These are phyloP conservation scores for Porites evermanni DNA, from an alignment of 92 coral and sea anemone species.

Conservation along the genomic window DNA sequence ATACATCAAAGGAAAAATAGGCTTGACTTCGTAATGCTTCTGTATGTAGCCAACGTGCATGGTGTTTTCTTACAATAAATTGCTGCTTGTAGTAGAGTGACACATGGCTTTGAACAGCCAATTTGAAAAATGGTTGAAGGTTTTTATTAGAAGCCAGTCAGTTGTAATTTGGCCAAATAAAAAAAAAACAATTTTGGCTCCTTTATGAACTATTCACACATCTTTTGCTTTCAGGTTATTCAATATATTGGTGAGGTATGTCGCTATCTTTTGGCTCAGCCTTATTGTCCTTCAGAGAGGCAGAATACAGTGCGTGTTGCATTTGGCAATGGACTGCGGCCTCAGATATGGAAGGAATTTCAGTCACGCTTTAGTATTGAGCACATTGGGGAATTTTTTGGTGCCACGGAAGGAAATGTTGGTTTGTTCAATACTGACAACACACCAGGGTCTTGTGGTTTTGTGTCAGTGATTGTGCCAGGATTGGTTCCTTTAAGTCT, in stretches of 20 bases:
- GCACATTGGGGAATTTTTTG: constrained; percentile 88
- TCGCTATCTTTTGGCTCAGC: constrained; percentile 93
- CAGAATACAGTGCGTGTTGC: constrained; percentile 83
- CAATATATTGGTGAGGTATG: constrained; percentile 97
- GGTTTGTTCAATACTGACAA: constrained; percentile 69
- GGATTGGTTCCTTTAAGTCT: constrained; percentile 56
- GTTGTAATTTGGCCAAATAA: no score
- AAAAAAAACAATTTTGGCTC: no score
- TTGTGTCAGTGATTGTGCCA: constrained; percentile 68
- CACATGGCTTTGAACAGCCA: no score
- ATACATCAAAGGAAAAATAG: no score
- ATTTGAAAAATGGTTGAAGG: no score
- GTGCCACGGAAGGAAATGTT: constrained; percentile 93
- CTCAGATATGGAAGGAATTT: constrained; percentile 92
- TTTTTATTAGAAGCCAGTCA: no score
- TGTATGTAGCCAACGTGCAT: no score
- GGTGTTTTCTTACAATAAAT: no score
- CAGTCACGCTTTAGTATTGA: constrained; percentile 86
- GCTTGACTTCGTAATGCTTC: no score
- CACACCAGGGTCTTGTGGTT: constrained; percentile 87
- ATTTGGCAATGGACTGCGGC: constrained; percentile 88
- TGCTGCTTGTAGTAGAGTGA: no score
- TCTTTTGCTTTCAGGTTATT: constrained; percentile 49
- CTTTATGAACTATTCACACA: not conserved
- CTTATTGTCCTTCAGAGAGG: constrained; percentile 78